Conservation (phyloP, 53 echinoderm and acorn worm species). For the Actinopyga echinites region DNA sequence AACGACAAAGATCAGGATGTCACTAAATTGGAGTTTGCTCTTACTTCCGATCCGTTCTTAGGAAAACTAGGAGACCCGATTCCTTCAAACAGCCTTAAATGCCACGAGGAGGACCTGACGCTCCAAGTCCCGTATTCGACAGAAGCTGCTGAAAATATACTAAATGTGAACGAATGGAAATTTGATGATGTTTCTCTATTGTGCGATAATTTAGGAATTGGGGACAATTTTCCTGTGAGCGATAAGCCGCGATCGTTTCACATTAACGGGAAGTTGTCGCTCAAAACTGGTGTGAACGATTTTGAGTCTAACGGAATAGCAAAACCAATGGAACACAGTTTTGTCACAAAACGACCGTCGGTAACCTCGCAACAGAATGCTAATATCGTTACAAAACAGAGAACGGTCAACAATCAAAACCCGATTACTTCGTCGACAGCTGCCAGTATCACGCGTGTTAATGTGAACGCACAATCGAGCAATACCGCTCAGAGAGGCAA, state of each 20-base stretch:
- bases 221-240: neutral
- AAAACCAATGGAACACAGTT: neutral
- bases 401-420: neutral
- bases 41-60: slow-evolving; percentile 37
- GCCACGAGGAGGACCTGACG: neutral
- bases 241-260: slow-evolving; percentile 18
- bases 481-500: neutral
- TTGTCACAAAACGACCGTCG: neutral
- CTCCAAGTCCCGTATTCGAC: neutral
- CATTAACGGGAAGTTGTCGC: neutral
- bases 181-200: slow-evolving; percentile 9
- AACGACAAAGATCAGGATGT: neutral
- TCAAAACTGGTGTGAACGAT: slow-evolving; percentile 3
- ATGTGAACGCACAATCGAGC: neutral
- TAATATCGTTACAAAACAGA: neutral
- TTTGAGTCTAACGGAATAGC: neutral
- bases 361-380: neutral
- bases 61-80: slow-evolving; percentile 23
- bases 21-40: neutral
- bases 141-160: neutral
- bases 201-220: slow-evolving; percentile 17
- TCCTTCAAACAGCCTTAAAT: slow-evolving; percentile 19
- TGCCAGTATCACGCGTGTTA: neutral
- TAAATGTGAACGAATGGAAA: slow-evolving; percentile 30
- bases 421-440: neutral